phyloP scores from a whole-genome alignment of 2,797 vertebrate genomes.

The Kryptopterus vitreolus region DNA sequence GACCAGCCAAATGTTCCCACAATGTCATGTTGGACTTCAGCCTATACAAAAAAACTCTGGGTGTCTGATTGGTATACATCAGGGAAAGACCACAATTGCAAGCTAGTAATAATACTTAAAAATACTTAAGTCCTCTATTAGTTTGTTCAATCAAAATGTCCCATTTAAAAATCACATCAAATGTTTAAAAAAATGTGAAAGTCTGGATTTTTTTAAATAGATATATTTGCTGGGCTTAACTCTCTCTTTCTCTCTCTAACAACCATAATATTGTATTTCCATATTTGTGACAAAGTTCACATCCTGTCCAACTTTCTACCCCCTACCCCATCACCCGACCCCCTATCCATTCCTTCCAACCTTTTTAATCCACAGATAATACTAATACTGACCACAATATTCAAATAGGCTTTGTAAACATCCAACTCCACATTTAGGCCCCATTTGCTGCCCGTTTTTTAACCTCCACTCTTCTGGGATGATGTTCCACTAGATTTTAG shows the following conservation, averaged over 20 bases:
- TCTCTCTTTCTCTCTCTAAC: too few species aligned
- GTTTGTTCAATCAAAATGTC: not conserved
- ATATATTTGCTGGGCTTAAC: not conserved
- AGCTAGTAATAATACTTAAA: not conserved
- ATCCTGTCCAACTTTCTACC: conserved; percentile 13
- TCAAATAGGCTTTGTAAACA: too few species aligned
- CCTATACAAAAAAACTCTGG: not conserved
- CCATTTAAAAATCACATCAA: not conserved
- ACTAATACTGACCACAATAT: too few species aligned
- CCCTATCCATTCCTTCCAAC: not conserved
- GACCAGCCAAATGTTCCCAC: not conserved
- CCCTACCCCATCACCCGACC: not conserved
- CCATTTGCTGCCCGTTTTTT: too few species aligned
- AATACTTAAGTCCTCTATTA: not conserved
- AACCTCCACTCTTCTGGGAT: too few species aligned
- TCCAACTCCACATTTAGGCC: too few species aligned
- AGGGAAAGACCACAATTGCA: not conserved
- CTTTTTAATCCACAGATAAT: not conserved
- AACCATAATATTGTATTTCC: conserved; percentile 12
- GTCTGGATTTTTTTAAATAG: not conserved
- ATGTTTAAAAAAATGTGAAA: too few species aligned
- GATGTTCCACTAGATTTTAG: too few species aligned
- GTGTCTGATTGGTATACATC: too few species aligned
- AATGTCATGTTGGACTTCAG: too few species aligned
- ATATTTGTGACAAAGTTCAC: conserved; percentile 21